Conservation (phyloP, 2,797 vertebrate species). For the Peromyscus nudipes region DNA sequence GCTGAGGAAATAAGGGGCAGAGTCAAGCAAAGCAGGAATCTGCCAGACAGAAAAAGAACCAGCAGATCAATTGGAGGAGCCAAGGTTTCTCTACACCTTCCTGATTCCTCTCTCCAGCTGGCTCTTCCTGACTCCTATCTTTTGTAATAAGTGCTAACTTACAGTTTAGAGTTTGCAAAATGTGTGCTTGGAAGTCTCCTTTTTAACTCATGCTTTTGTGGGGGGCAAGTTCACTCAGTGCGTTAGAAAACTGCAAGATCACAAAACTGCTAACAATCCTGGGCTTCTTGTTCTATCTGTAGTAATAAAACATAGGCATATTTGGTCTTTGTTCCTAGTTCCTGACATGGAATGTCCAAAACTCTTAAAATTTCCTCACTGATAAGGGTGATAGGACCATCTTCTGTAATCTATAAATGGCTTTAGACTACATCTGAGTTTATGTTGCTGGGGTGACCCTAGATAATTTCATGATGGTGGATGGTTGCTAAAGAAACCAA, state of each 20-base stretch:
- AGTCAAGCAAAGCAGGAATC: not conserved
- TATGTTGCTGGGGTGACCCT: not conserved
- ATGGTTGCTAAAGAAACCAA: not conserved
- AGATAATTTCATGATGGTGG: not conserved
- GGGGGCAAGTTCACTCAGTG: not conserved
- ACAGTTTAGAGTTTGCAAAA: not conserved
- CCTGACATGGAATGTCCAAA: not conserved
- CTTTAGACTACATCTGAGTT: not conserved
- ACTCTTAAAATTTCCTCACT: not conserved
- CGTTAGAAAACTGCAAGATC: not conserved
- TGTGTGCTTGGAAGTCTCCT: not conserved
- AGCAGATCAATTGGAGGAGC: not conserved
- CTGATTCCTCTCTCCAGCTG: not conserved
- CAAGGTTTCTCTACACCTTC: not conserved
- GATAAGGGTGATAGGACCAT: not conserved
- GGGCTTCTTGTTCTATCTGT: not conserved
- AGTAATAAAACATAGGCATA: not conserved
- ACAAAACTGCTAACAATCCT: not conserved
- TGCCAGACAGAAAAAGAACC: not conserved
- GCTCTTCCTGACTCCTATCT: not conserved
- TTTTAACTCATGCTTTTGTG: not conserved
- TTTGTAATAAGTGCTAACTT: not conserved
- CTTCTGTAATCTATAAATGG: not conserved
- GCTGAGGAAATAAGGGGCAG: not conserved
- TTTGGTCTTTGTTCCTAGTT: constrained; percentile 7